phyloP scores from a whole-genome alignment of 2,113 vertebrate genomes.

The Cairina moschata region DNA sequence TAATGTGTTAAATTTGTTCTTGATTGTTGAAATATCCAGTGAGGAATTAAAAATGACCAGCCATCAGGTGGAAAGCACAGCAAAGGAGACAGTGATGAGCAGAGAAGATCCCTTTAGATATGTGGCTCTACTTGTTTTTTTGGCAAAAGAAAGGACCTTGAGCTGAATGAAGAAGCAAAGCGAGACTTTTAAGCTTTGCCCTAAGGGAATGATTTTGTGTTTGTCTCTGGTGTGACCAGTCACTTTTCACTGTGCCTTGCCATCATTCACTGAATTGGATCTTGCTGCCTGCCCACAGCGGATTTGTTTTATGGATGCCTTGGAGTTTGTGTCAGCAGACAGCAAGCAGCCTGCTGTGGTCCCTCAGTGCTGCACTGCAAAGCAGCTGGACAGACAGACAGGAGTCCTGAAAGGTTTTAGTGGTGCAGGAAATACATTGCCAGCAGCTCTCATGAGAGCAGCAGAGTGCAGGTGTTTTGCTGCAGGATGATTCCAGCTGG shows the following conservation, averaged over 20 bases:
- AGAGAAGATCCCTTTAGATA: background rate
- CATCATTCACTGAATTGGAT: background rate
- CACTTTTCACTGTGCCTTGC: background rate
- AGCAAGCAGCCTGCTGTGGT: background rate
- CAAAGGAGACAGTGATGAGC: fast-evolving
- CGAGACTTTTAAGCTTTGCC: background rate
- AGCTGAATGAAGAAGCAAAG: background rate
- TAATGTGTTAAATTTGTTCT: background rate
- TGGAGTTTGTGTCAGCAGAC: background rate
- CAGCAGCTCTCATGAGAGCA: background rate
- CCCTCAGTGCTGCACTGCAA: background rate
- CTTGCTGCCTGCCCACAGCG: background rate
- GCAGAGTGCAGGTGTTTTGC: background rate
- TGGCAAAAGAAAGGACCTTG: background rate
- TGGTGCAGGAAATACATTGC: background rate
- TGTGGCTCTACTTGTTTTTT: background rate
- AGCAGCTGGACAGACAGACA: background rate
- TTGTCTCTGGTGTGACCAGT: background rate
- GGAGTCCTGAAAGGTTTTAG: background rate
- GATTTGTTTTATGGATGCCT: background rate
- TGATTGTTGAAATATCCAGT: background rate
- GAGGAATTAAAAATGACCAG: background rate
- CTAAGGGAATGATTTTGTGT: background rate
- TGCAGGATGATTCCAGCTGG: background rate
- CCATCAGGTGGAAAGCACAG: background rate